Base-by-base conservation (phyloP, 2,888 invertebrate genomes). In the Acleris literana region DNA sequence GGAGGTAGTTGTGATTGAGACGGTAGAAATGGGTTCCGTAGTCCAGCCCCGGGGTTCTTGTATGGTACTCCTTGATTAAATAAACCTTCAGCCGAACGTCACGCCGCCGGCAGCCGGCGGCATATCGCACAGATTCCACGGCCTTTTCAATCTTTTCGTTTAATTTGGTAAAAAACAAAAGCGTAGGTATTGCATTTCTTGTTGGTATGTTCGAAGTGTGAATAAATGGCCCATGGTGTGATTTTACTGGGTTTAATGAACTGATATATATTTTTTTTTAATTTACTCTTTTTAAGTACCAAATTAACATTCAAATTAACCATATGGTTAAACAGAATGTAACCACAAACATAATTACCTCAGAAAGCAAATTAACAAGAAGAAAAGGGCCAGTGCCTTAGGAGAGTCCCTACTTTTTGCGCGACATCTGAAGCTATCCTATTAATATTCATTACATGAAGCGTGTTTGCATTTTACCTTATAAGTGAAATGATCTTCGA, bases 1-100 rank as follows among this genome's bases (percentile, higher is more conserved):
- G 76, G 87, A 83, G 84, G 88, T 86, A 86, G 80, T 83, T 75
- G 81, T 77, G 84, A 92, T 92, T 91, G 90, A 91, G 92, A 88
- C 83, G 81, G 87, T 84, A 87, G 85, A 74, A 76, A 77, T 76
- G 81, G 81, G 87, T 86, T 86, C 82, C 85, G 77, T 71, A 73
- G 70, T 70, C 70, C 69, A 55, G 82, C 87, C 88, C 18, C 69
- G 54, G 87, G 88, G 80, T 74, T 64, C 9, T 48, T 43, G 55
- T 33, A 55, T 22, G n/a, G 13, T 75, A 81, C 84, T 83, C 75
- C 88, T 88, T 92, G 91, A 92, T 92, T 92, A 92, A 92, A 92
- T 92, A 92, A 91, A 92, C 85, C 86, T 88, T 90, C 90, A 88
- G 75, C 78, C 74, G 71, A 70, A 82, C 75, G 87, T 89, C 91